phyloP scores from a whole-genome alignment of 2,113 vertebrate genomes.

The Dinomys branickii region DNA sequence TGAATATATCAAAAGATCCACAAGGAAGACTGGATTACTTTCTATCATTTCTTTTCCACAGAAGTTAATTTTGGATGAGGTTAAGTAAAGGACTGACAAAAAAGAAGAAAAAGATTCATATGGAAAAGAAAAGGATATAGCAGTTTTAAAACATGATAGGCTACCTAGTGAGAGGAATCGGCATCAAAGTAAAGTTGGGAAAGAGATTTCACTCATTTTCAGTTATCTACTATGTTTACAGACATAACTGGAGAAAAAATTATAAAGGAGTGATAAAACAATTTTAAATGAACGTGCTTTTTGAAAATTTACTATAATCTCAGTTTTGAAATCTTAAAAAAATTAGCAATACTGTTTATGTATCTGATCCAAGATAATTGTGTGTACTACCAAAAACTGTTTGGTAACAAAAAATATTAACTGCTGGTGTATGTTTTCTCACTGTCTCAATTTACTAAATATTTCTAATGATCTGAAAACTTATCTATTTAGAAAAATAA shows the following conservation, averaged over 20 bases:
- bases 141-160: not conserved
- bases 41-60: not conserved
- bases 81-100: not conserved
- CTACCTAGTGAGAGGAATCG: not conserved
- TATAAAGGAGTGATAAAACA: not conserved
- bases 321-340: slow-evolving; percentile 46
- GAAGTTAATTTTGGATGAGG: slow-evolving; percentile 4
- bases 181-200: not conserved
- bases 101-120: not conserved
- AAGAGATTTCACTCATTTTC: not conserved
- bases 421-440: not conserved
- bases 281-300: not conserved
- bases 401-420: slow-evolving; percentile 39
- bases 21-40: not conserved
- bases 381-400: not conserved
- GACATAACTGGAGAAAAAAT: slow-evolving; percentile 27
- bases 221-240: not conserved
- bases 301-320: slow-evolving; percentile 22
- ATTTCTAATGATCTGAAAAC: not conserved
- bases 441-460: not conserved
- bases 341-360: not conserved
- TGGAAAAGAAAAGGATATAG: not conserved
- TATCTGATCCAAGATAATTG: slow-evolving; percentile 26
- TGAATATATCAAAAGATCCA: not conserved
- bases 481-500: slow-evolving; percentile 12